phyloP scores from a whole-genome alignment of 2,797 vertebrate genomes.

The Percopsis omiscomaycus region DNA sequence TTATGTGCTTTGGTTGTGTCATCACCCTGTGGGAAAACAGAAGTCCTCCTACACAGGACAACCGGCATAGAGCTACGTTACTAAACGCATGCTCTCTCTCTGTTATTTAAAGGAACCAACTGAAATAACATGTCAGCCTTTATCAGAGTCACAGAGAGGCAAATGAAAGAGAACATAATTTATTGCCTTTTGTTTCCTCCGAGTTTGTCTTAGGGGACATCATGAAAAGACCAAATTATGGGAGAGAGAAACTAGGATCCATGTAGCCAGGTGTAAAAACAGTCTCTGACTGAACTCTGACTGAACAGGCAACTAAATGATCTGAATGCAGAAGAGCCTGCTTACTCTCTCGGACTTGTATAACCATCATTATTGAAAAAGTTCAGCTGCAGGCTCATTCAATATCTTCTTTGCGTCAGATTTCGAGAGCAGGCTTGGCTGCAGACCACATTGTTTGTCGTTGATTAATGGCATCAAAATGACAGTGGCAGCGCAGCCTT shows the following conservation, averaged over 20 bases:
- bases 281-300: background rate
- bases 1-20: slow-evolving; percentile 47
- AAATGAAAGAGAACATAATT: slow-evolving; percentile 50
- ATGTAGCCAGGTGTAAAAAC: slow-evolving; percentile 45
- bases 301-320: slow-evolving; percentile 45
- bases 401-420: slow-evolving; percentile 29
- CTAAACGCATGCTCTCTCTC: slow-evolving; percentile 37
- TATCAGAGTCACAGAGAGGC: slow-evolving; percentile 43
- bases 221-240: slow-evolving; percentile 49
- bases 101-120: slow-evolving; percentile 50
- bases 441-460: slow-evolving; percentile 26
- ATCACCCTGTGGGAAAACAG: slow-evolving; percentile 55
- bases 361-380: slow-evolving; percentile 25
- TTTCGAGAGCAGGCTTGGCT: slow-evolving; percentile 11
- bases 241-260: slow-evolving; percentile 38
- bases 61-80: slow-evolving; percentile 53
- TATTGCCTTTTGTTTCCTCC: slow-evolving; percentile 36
- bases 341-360: slow-evolving; percentile 28
- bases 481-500: slow-evolving; percentile 36
- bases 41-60: slow-evolving; percentile 54
- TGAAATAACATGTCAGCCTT: slow-evolving; percentile 56
- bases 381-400: slow-evolving; percentile 33
- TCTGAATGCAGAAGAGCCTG: slow-evolving; percentile 26
- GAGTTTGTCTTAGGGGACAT: slow-evolving; percentile 48
- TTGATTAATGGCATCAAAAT: slow-evolving; percentile 52